phyloP scores from a whole-genome alignment of 2,113 vertebrate genomes.

The Tetrao urogallus region DNA sequence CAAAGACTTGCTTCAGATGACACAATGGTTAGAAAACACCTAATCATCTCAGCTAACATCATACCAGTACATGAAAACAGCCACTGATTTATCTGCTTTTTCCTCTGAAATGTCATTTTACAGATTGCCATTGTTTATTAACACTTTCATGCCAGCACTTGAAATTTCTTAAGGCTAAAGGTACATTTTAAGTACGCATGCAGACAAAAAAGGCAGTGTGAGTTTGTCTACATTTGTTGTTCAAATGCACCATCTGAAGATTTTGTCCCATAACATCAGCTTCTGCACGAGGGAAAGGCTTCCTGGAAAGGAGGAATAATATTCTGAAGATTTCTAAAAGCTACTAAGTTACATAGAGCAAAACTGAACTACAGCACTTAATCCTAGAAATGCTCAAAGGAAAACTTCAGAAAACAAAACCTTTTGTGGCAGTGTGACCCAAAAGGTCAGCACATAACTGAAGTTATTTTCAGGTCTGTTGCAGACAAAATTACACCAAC shows the following conservation, averaged over 20 bases:
- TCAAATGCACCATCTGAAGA: neutral
- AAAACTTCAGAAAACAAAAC: neutral
- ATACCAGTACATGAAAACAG: neutral
- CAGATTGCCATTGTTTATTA: neutral
- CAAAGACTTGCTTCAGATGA: neutral
- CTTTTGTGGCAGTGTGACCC: neutral
- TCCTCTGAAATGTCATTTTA: neutral
- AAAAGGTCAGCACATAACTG: neutral
- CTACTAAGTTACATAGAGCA: neutral
- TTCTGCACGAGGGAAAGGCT: neutral
- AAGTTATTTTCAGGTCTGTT: neutral
- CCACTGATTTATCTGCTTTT: neutral
- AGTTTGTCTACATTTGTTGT: neutral
- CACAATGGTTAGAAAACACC: neutral
- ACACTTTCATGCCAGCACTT: neutral
- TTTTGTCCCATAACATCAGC: neutral
- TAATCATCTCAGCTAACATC: neutral
- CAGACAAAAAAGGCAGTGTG: neutral
- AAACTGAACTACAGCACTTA: neutral
- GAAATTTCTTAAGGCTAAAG: neutral
- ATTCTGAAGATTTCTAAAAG: neutral
- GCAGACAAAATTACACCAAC: neutral
- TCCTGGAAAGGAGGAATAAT: neutral
- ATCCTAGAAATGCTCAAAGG: neutral
- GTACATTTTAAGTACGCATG: slow-evolving; percentile 14